These are phyloP conservation scores for Pocillopora damicornis DNA, from an alignment of 64 coral and sea anemone genomes.

Conservation along the genomic window DNA sequence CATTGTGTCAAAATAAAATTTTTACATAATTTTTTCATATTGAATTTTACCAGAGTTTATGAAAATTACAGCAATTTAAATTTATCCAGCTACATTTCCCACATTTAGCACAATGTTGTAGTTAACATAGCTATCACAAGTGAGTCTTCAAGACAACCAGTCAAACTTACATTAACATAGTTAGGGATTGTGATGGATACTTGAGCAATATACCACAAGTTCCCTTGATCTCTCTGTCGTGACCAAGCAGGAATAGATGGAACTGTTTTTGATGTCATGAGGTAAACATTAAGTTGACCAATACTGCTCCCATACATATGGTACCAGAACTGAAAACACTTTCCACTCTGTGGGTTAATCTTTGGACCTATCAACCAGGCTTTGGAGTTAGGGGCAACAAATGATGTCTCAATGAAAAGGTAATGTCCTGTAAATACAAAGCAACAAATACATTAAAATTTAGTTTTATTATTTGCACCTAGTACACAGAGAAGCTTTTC, in stretches of 20 bases:
- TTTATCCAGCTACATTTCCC: too few relatives aligned
- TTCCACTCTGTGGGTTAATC: conserved; percentile 53
- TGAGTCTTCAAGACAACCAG: not conserved
- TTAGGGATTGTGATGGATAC: conserved; percentile 55
- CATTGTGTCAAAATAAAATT: too few relatives aligned
- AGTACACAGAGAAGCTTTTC: too few relatives aligned
- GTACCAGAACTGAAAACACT: conserved; percentile 97
- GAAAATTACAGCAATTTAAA: too few relatives aligned
- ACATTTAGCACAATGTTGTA: too few relatives aligned
- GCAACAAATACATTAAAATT: not conserved
- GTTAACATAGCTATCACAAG: too few relatives aligned
- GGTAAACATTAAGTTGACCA: conserved; percentile 79
- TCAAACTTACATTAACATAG: conserved; percentile 2
- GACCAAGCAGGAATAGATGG: conserved; percentile 66
- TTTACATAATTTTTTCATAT: too few relatives aligned
- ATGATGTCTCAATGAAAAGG: conserved; percentile 74
- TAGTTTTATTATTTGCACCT: not conserved
- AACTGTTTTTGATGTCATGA: conserved; percentile 43
- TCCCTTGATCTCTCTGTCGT: conserved; percentile 71
- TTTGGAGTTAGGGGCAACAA: conserved; percentile 21
- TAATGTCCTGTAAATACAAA: conserved; percentile 62
- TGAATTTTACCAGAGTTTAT: too few relatives aligned
- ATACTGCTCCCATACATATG: conserved; percentile 95
- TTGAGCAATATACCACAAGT: conserved; percentile 79
- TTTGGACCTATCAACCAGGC: conserved; percentile 66